These are phyloP conservation scores for Thaumatotibia leucotreta DNA, from an alignment of 1,140 invertebrate genomes.

Conservation along the genomic window DNA sequence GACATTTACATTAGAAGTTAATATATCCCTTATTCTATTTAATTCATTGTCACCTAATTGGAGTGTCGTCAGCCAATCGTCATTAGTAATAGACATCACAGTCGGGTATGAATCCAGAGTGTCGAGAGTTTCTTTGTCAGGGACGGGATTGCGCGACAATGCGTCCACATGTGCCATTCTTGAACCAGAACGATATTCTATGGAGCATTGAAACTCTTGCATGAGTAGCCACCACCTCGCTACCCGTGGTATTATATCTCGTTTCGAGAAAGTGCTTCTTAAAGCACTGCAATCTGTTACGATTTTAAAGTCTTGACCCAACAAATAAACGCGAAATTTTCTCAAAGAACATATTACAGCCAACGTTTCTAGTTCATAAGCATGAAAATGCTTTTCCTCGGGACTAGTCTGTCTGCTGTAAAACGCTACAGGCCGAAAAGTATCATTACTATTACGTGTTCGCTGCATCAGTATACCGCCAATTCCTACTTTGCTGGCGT, in stretches of 20 bases:
- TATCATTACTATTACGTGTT: constrained; percentile 31
- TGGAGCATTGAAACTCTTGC: constrained; percentile 32
- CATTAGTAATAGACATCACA: not conserved
- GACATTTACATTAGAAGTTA: not conserved
- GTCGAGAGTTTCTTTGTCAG: not conserved
- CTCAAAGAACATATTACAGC: constrained; percentile 32
- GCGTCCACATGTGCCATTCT: constrained; percentile 36
- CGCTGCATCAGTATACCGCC: constrained; percentile 43
- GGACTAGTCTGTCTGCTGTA: constrained; percentile 37
- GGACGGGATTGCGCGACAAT: constrained; percentile 29
- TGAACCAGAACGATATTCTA: constrained; percentile 32
- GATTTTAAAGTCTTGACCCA: constrained; percentile 29
- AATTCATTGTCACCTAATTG: not conserved
- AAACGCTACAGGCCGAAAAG: constrained; percentile 37
- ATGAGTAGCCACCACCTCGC: constrained; percentile 35
- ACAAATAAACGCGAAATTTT: constrained; percentile 33
- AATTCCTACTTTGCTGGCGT: too few species aligned
- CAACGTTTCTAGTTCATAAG: constrained; percentile 50
- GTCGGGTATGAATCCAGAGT: not conserved
- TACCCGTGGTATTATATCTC: constrained; percentile 31
- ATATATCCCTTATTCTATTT: not conserved
- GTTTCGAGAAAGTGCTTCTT: constrained; percentile 27
- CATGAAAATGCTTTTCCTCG: constrained; percentile 43
- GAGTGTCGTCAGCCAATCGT: not conserved
- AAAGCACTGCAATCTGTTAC: constrained; percentile 45